phyloP scores from a whole-genome alignment of 2,113 vertebrate species.

The Bubo scandiacus region DNA sequence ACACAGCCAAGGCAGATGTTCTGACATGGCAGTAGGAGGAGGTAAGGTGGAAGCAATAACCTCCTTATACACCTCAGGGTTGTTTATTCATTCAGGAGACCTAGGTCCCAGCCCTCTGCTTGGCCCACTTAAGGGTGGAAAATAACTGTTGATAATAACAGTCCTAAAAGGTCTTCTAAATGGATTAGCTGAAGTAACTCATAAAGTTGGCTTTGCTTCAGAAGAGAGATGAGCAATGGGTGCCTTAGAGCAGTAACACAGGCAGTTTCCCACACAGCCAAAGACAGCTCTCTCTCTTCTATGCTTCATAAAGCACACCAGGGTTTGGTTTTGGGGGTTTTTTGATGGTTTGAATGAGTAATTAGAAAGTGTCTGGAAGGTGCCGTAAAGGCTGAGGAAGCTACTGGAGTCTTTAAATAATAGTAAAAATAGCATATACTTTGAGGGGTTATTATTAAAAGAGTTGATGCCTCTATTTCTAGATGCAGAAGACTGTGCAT shows the following conservation, averaged over 20 bases:
- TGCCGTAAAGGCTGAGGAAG: background rate
- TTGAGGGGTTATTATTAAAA: background rate
- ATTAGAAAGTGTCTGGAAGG: background rate
- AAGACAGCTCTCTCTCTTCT: background rate
- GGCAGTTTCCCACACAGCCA: background rate
- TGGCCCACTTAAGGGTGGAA: background rate
- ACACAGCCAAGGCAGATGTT: background rate
- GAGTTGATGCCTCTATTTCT: background rate
- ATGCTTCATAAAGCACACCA: background rate
- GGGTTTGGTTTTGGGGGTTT: background rate
- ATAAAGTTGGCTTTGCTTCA: background rate
- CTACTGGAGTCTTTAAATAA: background rate
- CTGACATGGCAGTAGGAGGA: no score
- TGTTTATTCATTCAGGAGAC: background rate
- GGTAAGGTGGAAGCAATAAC: accelerated
- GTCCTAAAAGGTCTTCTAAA: background rate
- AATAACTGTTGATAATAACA: background rate
- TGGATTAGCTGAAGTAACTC: background rate
- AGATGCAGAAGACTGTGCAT: no score
- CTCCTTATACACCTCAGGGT: background rate
- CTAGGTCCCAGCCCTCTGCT: background rate
- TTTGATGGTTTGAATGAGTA: background rate
- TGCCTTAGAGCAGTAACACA: background rate
- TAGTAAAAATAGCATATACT: background rate
- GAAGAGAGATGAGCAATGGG: background rate